A percentile compares a stretch with the other conserved stretches of the same genome.
phyloP scores from a whole-genome alignment of 2,888 invertebrate species.

The Tetropium fuscum region DNA sequence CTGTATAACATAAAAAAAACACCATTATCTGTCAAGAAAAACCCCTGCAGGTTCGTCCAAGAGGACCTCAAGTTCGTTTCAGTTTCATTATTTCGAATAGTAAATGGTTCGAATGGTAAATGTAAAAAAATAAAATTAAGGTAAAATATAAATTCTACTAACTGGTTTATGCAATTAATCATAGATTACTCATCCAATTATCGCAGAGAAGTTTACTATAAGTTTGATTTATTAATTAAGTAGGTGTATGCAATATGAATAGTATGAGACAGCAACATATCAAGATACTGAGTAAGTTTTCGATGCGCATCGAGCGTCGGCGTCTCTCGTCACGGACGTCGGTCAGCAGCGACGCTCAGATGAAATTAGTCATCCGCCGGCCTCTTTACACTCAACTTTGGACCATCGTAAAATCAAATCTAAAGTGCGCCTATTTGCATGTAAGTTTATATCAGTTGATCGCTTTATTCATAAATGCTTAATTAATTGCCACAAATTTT shows the following conservation, averaged over 20 bases:
- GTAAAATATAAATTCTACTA: too few relatives aligned
- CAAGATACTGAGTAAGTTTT: slow-evolving; percentile 26
- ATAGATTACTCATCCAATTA: too few relatives aligned
- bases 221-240: slow-evolving; percentile 1
- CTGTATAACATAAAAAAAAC: too few relatives aligned
- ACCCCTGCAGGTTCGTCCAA: too few relatives aligned
- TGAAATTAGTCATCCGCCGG: slow-evolving; percentile 61
- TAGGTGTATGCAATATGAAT: not conserved
- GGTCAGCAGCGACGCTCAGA: slow-evolving; percentile 54
- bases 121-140: too few relatives aligned
- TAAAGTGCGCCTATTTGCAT: slow-evolving; percentile 28
- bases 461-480: not conserved
- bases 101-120: too few relatives aligned
- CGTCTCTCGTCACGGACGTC: slow-evolving; percentile 49
- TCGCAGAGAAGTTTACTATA: not conserved
- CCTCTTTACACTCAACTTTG: slow-evolving; percentile 56
- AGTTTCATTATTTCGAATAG: too few relatives aligned
- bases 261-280: not conserved
- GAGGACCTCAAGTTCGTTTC: too few relatives aligned
- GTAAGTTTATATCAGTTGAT: slow-evolving; percentile 14
- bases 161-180: too few relatives aligned
- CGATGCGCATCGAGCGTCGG: slow-evolving; percentile 42
- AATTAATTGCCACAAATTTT: not conserved
- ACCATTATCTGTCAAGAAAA: too few relatives aligned
- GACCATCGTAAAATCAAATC: slow-evolving; percentile 43